A percentile compares a stretch with the other conserved stretches of the same genome.
phyloP scores from a whole-genome alignment of 2,113 vertebrate species.

The Ptilonorhynchus violaceus region DNA sequence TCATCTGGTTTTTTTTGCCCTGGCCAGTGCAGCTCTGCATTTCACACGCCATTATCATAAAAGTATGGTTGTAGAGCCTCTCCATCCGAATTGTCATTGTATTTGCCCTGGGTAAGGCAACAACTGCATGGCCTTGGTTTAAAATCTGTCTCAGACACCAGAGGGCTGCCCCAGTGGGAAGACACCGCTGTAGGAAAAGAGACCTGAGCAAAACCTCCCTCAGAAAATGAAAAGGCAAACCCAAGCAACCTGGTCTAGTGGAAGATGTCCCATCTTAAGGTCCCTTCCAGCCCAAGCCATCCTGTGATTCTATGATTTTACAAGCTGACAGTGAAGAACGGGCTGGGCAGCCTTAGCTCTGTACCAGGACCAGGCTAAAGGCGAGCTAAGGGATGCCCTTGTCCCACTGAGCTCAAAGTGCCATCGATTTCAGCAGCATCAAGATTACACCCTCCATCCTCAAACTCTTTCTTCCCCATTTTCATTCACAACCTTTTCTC shows the following conservation, averaged over 20 bases:
- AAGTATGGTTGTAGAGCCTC: background rate
- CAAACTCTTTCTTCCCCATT: background rate
- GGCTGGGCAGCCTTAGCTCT: background rate
- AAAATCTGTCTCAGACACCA: background rate
- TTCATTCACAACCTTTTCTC: constrained; percentile 19
- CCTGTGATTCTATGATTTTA: background rate
- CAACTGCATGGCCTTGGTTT: background rate
- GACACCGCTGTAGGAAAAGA: background rate
- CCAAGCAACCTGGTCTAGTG: background rate
- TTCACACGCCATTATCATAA: background rate
- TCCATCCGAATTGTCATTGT: background rate
- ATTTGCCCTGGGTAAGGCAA: background rate
- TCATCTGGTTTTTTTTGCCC: background rate
- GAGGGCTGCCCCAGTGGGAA: background rate
- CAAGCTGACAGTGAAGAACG: background rate
- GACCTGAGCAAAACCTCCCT: background rate
- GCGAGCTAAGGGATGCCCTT: no score
- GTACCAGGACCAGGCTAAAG: background rate
- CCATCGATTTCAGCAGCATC: background rate
- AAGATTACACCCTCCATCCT: background rate
- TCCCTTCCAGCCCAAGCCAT: background rate
- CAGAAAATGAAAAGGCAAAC: background rate
- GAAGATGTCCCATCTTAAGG: background rate
- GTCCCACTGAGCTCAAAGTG: background rate
- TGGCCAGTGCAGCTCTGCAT: background rate